A percentile compares a stretch with the other conserved stretches of the same genome.
Evolutionary conservation across 2,888 invertebrate genomes (phyloP).

Genomic region (Ochropleura leucogaster): DNA sequence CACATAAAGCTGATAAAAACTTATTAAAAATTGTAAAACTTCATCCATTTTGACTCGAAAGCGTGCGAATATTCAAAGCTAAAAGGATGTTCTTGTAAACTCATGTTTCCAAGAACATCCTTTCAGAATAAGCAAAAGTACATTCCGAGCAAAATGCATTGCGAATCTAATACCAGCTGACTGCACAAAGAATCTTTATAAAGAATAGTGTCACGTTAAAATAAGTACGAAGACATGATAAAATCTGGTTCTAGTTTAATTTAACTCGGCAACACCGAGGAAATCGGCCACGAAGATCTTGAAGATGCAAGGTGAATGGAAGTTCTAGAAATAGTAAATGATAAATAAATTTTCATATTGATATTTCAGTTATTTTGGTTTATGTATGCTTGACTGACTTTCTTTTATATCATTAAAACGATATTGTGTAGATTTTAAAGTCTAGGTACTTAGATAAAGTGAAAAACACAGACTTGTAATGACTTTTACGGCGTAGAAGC

Average conservation of each 20-base stretch:
- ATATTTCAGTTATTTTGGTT: no score
- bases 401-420: background rate
- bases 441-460: no score
- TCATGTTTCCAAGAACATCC: constrained; percentile 29
- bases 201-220: constrained; percentile 50
- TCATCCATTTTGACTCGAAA: no score
- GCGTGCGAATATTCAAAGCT: no score
- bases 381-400: no score
- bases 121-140: constrained; percentile 37
- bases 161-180: constrained; percentile 55
- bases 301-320: constrained; percentile 7
- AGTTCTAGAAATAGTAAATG: background rate
- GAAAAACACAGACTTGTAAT: no score
- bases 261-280: constrained; percentile 21
- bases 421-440: no score
- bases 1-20: no score
- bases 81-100: background rate
- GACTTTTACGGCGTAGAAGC: no score
- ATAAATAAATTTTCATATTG: no score
- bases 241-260: constrained; percentile 39
- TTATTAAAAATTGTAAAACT: no score
- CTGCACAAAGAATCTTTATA: constrained; percentile 38
- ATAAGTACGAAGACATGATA: constrained; percentile 41
- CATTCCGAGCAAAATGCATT: constrained; percentile 40
- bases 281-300: constrained; percentile 10